These are phyloP conservation scores for Mystacornis crossleyi DNA, from an alignment of 2,113 vertebrate species.

Conservation along the genomic window DNA sequence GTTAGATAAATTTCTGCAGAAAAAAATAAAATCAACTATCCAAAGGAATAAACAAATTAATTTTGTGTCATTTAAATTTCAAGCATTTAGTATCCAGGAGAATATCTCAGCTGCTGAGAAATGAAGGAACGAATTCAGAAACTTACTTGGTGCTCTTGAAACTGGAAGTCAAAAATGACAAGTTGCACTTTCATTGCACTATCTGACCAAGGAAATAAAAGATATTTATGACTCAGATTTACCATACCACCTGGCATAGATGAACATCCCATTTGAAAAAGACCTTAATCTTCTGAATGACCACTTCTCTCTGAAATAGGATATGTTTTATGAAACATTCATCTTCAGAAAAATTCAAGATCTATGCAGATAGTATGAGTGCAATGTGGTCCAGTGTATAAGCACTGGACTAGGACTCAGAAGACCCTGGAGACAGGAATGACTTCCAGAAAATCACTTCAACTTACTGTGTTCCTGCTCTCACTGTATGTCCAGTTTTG, in stretches of 20 bases:
- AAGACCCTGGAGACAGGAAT: neutral
- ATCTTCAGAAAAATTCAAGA: constrained; percentile 17
- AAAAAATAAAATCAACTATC: neutral
- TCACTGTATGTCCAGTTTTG: neutral
- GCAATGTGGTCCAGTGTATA: neutral
- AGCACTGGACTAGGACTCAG: neutral
- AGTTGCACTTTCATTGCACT: constrained; percentile 18
- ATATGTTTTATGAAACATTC: constrained; percentile 55
- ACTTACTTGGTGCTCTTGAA: neutral
- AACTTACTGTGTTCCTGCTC: neutral
- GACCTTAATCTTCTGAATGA: constrained; percentile 56
- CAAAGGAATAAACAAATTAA: neutral
- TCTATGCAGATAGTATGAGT: neutral
- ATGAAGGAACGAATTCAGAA: neutral
- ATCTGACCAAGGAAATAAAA: constrained; percentile 44
- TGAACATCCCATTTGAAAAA: constrained; percentile 58
- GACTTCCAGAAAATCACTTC: neutral
- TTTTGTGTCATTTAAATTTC: constrained; percentile 10
- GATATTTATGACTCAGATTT: constrained; percentile 54
- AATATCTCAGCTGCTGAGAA: neutral
- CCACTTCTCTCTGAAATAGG: constrained; percentile 51
- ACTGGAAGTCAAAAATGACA: constrained; percentile 41
- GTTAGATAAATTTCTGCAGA: neutral
- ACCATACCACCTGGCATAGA: constrained; percentile 57
- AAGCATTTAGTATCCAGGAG: neutral